Evolutionary conservation across 2,113 vertebrate species (phyloP).

Genomic region (Megaceryle torquata): DNA sequence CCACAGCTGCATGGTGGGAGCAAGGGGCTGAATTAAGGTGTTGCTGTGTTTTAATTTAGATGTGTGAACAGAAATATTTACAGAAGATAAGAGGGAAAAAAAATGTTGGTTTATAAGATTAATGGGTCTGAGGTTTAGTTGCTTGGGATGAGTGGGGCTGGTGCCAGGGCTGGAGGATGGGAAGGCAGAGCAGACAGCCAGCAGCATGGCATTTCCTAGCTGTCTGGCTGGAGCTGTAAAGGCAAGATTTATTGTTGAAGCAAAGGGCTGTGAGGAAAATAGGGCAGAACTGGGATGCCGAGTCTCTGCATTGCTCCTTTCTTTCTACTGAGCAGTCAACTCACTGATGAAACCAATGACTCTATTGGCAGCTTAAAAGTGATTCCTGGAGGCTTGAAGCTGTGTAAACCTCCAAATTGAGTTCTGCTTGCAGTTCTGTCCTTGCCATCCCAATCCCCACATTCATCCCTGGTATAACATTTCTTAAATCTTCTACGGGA

Average conservation of each 20-base stretch:
- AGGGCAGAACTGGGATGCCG: neutral
- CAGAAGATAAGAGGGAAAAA: neutral
- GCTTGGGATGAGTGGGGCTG: neutral
- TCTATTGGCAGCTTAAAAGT: neutral
- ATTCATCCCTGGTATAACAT: neutral
- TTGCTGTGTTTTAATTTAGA: neutral
- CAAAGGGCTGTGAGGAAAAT: neutral
- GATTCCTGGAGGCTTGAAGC: neutral
- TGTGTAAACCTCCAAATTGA: neutral
- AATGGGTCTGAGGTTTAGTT: neutral
- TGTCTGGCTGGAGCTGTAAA: neutral
- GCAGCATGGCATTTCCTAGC: neutral
- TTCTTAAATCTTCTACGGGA: neutral
- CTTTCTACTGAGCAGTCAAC: neutral
- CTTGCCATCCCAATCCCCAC: neutral
- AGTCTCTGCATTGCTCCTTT: neutral
- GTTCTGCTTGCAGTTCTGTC: neutral
- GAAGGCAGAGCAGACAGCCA: neutral
- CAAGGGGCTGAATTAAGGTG: neutral
- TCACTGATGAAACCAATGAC: neutral
- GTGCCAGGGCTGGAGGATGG: rapidly evolving
- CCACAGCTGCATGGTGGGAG: neutral
- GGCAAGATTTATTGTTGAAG: neutral
- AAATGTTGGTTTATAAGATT: neutral
- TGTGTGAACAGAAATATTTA: neutral